Evolutionary conservation across 2,888 invertebrate species (phyloP).

Genomic region (Hedychridium roseum): DNA sequence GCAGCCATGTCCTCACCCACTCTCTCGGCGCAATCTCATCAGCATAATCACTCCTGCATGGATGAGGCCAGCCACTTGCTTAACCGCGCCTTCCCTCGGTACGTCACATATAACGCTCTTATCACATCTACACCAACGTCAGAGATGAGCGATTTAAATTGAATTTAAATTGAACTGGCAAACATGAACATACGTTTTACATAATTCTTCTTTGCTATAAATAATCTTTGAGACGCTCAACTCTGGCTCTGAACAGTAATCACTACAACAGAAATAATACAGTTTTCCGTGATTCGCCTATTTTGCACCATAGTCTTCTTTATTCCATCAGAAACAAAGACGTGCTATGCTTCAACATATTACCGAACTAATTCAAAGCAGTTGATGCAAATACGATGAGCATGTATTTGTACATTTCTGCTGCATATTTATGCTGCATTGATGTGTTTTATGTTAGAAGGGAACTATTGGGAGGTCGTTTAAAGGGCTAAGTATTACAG

Average conservation of each 20-base stretch:
- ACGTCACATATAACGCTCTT: conserved; percentile 47
- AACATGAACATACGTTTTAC: neutral
- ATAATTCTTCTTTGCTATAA: neutral
- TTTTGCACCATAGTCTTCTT: no score
- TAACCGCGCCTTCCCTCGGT: conserved; percentile 61
- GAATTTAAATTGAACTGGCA: neutral
- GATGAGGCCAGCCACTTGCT: conserved; percentile 63
- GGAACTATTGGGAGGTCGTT: no score
- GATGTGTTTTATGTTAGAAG: conserved; percentile 31
- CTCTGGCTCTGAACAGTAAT: no score
- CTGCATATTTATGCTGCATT: conserved; percentile 35
- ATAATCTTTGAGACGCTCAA: conserved; percentile 1
- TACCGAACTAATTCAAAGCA: no score
- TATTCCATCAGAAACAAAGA: neutral
- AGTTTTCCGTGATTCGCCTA: no score
- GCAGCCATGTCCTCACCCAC: conserved; percentile 63
- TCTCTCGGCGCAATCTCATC: conserved; percentile 57
- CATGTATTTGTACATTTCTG: conserved; percentile 31
- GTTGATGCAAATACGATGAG: no score
- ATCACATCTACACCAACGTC: conserved; percentile 26
- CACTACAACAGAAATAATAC: no score
- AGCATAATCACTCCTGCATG: conserved; percentile 60
- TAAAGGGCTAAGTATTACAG: no score
- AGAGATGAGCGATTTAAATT: conserved; percentile 9
- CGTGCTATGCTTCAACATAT: no score